Evolutionary conservation across 2,113 vertebrate species (phyloP).

Genomic region (Lynx canadensis): DNA sequence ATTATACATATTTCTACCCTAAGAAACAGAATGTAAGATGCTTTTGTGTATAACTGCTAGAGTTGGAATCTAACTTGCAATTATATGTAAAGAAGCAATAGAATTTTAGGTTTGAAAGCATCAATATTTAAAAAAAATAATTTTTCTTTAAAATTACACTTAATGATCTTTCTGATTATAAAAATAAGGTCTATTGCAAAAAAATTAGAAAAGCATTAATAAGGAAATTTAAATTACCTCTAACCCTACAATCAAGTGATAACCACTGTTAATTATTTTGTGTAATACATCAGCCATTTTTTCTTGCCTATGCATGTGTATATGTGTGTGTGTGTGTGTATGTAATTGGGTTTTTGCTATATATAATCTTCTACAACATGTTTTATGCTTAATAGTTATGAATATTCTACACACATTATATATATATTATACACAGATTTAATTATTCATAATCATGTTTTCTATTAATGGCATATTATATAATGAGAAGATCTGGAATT

Average conservation of each 20-base stretch:
- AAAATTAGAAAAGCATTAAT: conserved; percentile 47
- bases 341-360: not conserved
- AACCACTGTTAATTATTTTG: conserved; percentile 11
- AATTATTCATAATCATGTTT: conserved; percentile 1
- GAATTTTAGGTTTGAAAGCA: conserved; percentile 40
- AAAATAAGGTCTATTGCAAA: conserved; percentile 28
- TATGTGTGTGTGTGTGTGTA: not conserved
- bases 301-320: not conserved
- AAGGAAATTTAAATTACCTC: conserved; percentile 34
- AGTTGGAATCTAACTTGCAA: conserved; percentile 57
- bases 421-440: not conserved
- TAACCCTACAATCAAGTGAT: conserved; percentile 25
- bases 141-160: conserved; percentile 49
- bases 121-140: conserved; percentile 54
- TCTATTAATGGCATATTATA: not conserved
- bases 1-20: conserved; percentile 51
- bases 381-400: not conserved
- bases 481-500: not conserved
- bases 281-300: conserved; percentile 21
- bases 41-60: conserved; percentile 34
- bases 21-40: conserved; percentile 59
- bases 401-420: not conserved
- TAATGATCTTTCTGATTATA: conserved; percentile 57
- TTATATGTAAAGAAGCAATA: not conserved
- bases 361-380: not conserved